phyloP scores from a whole-genome alignment of 2,888 invertebrate genomes.

The Oscheius sp. region DNA sequence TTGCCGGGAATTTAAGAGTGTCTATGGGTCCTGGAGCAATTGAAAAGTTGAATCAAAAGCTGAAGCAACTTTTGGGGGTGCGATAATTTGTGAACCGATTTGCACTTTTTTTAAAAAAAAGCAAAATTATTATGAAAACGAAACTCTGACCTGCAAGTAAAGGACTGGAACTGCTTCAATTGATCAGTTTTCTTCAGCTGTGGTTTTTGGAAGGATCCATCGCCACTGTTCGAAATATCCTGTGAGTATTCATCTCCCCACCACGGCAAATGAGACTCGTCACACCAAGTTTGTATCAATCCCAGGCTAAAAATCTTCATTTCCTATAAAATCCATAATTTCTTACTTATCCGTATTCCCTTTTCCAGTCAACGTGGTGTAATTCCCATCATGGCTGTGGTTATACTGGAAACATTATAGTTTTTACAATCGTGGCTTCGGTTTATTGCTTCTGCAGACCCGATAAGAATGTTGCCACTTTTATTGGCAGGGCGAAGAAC shows the following conservation, averaged over 20 bases:
- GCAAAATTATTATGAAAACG: too few species aligned
- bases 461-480: background rate
- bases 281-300: conserved; percentile 50
- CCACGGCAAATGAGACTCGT: conserved; percentile 45
- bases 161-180: conserved; percentile 63
- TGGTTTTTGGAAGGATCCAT: conserved; percentile 64
- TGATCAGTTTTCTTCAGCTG: conserved; percentile 55
- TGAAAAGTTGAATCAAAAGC: too few species aligned
- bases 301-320: conserved; percentile 41
- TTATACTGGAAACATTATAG: conserved; percentile 52
- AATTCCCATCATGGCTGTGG: conserved; percentile 59
- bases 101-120: background rate
- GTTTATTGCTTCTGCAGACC: too few species aligned
- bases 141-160: conserved; percentile 47
- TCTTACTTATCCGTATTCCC: conserved; percentile 51
- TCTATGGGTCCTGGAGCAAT: background rate
- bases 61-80: background rate
- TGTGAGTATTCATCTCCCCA: conserved; percentile 40
- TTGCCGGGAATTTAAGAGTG: background rate
- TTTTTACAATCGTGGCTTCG: background rate
- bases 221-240: conserved; percentile 48
- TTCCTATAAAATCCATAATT: too few species aligned
- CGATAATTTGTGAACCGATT: background rate
- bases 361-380: conserved; percentile 56
- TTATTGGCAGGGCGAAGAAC: background rate